These are phyloP conservation scores for Xiphophorus birchmanni DNA, from an alignment of 2,797 vertebrate genomes.

Conservation along the genomic window DNA sequence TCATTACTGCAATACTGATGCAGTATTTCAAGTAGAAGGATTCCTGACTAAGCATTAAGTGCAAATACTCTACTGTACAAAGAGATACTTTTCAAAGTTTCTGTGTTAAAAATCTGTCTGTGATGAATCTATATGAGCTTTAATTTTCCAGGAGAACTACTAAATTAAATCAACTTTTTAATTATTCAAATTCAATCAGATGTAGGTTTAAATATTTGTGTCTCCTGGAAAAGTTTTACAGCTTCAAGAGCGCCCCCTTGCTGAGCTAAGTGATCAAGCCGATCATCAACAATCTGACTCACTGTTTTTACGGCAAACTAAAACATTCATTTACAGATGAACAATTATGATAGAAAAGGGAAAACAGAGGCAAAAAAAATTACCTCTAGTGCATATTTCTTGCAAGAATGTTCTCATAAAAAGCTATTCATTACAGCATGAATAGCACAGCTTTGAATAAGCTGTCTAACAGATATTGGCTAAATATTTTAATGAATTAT, in stretches of 20 bases:
- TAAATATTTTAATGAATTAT: conserved; percentile 25
- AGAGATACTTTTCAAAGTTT: conserved; percentile 1
- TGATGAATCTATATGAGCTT: background rate
- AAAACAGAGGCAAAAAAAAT: background rate
- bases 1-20: background rate
- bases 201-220: conserved; percentile 17
- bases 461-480: conserved; percentile 10
- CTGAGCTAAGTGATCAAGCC: conserved; percentile 38
- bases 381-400: conserved; percentile 17
- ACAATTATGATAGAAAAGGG: background rate
- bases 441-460: conserved; percentile 18
- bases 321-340: conserved; percentile 28
- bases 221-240: conserved; percentile 25
- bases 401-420: conserved; percentile 8
- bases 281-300: conserved; percentile 10
- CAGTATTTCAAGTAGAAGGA: background rate
- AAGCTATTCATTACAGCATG: conserved; percentile 26
- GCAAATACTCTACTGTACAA: background rate
- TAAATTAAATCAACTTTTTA: background rate
- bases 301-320: conserved; percentile 7
- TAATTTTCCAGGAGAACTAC: background rate
- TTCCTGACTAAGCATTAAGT: background rate
- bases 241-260: conserved; percentile 30
- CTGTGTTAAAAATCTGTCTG: background rate
- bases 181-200: background rate